Conservation (phyloP, 1,140 invertebrate genomes). For the Papilio aristodemus region DNA sequence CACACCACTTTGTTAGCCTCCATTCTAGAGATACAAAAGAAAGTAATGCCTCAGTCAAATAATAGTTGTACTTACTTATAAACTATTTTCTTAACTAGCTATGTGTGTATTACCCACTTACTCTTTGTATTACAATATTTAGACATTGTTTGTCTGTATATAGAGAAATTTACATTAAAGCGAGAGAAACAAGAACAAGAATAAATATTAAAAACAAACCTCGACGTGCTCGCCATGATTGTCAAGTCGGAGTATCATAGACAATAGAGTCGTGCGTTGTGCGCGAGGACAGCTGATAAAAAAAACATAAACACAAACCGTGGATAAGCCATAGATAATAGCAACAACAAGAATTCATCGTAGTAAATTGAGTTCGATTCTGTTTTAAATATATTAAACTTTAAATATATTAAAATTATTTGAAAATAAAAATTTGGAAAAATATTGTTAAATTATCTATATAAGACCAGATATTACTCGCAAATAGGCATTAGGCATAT, state of each 20-base stretch:
- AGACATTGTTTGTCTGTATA: conserved; percentile 46
- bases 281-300: background rate
- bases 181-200: conserved; percentile 56
- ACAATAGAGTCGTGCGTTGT: conserved; percentile 40
- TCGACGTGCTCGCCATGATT: conserved; percentile 81
- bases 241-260: conserved; percentile 53
- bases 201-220: conserved; percentile 76
- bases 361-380: too few relatives aligned
- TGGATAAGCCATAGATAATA: conserved; percentile 7
- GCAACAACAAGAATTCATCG: too few relatives aligned
- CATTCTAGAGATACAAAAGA: conserved; percentile 81
- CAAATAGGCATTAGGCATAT: too few relatives aligned
- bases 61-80: conserved; percentile 9
- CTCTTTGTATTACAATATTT: conserved; percentile 50
- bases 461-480: too few relatives aligned
- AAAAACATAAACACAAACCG: conserved; percentile 3
- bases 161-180: conserved; percentile 41
- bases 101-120: conserved; percentile 50
- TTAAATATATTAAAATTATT: too few relatives aligned
- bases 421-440: too few relatives aligned
- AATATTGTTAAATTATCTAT: too few relatives aligned
- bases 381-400: too few relatives aligned
- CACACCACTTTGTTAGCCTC: conserved; percentile 92
- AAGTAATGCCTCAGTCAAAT: conserved; percentile 49
- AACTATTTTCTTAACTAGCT: conserved; percentile 24